Evolutionary conservation across 2,888 invertebrate genomes (phyloP).

Genomic region (Trichogramma dendrolimi): DNA sequence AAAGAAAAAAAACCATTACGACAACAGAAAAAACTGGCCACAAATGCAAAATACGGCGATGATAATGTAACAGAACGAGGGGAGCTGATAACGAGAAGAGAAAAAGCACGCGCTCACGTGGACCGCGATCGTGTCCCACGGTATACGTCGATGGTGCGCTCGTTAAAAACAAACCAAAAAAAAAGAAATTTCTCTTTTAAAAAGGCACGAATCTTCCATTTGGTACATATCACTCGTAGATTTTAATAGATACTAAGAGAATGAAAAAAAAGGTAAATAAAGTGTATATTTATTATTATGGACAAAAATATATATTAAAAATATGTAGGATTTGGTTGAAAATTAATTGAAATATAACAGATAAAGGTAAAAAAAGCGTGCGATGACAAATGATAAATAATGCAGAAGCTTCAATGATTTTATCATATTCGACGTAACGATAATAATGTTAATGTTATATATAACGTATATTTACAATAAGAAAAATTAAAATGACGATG

Average conservation of each 20-base stretch:
- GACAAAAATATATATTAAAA: slow-evolving; percentile 27
- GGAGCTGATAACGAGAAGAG: too few species aligned
- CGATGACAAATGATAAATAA: too few species aligned
- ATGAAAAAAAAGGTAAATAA: slow-evolving; percentile 24
- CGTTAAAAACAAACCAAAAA: too few species aligned
- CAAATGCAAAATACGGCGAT: too few species aligned
- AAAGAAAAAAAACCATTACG: too few species aligned
- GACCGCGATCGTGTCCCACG: slow-evolving; percentile 26
- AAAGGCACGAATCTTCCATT: slow-evolving; percentile 51
- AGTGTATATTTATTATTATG: slow-evolving; percentile 20
- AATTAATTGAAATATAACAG: not conserved
- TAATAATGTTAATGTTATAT: not conserved
- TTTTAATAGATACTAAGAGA: slow-evolving; percentile 31
- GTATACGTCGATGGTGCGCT: slow-evolving; percentile 3
- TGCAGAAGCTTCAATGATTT: slow-evolving; percentile 20
- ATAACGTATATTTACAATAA: not conserved
- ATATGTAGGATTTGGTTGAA: slow-evolving; percentile 13
- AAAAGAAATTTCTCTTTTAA: not conserved
- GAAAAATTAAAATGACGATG: not conserved
- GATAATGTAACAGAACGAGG: too few species aligned
- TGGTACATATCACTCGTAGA: slow-evolving; percentile 50
- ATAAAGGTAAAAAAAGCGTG: slow-evolving; percentile 5
- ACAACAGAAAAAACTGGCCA: too few species aligned
- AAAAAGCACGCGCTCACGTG: slow-evolving; percentile 12
- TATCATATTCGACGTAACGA: slow-evolving; percentile 19